phyloP scores from a whole-genome alignment of 2,888 invertebrate species.

The Exephanes ischioxanthus region DNA sequence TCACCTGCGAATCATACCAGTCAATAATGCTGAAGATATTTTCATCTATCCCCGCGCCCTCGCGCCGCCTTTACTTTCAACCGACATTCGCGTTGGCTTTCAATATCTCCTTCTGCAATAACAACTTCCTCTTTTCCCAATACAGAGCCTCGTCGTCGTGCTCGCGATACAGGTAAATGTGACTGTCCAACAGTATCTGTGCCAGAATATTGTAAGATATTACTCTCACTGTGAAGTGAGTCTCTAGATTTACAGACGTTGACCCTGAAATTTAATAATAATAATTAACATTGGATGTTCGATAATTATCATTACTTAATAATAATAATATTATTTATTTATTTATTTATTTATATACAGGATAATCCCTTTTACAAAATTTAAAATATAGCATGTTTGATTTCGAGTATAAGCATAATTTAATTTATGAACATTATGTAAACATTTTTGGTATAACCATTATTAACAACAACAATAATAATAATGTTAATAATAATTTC shows the following conservation, averaged over 20 bases:
- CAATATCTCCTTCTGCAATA: slow-evolving; percentile 87
- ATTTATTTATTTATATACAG: no score
- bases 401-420: no score
- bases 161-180: slow-evolving; percentile 90
- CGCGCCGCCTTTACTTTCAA: slow-evolving; percentile 57
- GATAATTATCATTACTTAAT: no score
- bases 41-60: slow-evolving; percentile 5
- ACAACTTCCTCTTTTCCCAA: slow-evolving; percentile 90
- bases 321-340: background rate
- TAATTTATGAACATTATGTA: no score
- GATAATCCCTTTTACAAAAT: no score
- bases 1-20: slow-evolving; percentile 86
- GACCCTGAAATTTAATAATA: slow-evolving; percentile 72
- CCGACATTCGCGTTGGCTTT: slow-evolving; percentile 88
- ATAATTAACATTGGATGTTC: background rate
- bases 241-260: slow-evolving; percentile 77
- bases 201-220: slow-evolving; percentile 96
- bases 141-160: slow-evolving; percentile 87
- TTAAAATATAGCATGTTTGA: no score
- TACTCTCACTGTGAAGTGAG: slow-evolving; percentile 88
- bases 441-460: no score
- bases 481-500: slow-evolving; percentile 11
- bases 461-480: background rate
- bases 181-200: slow-evolving; percentile 91
- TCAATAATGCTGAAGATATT: slow-evolving; percentile 17